Conservation (phyloP, 92 coral and sea anemone species). For the Metridium senile region DNA sequence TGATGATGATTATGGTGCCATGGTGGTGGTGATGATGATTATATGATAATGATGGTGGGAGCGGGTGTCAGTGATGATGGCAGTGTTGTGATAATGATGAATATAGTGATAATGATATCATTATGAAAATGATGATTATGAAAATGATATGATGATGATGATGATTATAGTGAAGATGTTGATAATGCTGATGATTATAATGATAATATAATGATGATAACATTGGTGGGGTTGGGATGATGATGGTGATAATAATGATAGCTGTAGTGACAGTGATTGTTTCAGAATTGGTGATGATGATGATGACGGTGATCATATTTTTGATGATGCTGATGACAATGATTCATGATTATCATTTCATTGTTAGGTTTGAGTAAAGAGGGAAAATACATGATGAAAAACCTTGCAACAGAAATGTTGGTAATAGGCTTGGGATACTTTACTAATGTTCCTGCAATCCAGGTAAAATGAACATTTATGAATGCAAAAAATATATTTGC, state of each 20-base stretch:
- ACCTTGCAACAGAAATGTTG: slow-evolving; percentile 76
- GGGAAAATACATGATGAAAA: slow-evolving; percentile 85
- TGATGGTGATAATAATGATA: not conserved
- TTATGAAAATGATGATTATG: too few relatives aligned
- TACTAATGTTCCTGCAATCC: slow-evolving; percentile 94
- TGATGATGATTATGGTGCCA: too few relatives aligned
- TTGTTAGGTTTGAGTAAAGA: slow-evolving; percentile 87
- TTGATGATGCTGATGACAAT: too few relatives aligned
- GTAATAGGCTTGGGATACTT: slow-evolving; percentile 74
- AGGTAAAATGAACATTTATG: slow-evolving; percentile 37
- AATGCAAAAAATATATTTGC: not conserved
- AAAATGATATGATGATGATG: too few relatives aligned
- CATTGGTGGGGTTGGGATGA: not conserved
- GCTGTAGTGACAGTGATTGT: not conserved
- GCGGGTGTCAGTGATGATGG: too few relatives aligned
- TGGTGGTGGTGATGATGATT: too few relatives aligned
- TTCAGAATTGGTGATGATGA: not conserved
- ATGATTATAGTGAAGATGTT: too few relatives aligned
- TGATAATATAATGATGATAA: not conserved
- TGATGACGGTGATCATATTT: too few relatives aligned
- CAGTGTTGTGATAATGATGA: too few relatives aligned
- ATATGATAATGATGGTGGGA: too few relatives aligned
- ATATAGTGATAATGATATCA: too few relatives aligned
- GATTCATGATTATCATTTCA: too few relatives aligned
- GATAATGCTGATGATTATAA: not conserved